phyloP scores from a whole-genome alignment of 2,113 vertebrate genomes.

The Crotalus helleri region DNA sequence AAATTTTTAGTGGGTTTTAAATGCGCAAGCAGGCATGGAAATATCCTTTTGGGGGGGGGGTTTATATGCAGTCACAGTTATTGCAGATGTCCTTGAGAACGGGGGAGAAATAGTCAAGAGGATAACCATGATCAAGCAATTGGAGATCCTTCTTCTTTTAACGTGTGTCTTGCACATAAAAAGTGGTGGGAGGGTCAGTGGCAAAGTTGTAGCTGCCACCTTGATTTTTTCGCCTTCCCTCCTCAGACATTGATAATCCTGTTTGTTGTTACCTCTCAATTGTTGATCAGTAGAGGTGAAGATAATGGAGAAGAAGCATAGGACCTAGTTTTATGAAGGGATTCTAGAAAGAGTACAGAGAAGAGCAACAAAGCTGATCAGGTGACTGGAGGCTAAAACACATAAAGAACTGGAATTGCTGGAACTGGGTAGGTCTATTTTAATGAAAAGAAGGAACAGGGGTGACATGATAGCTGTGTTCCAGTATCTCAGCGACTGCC shows the following conservation, averaged over 20 bases:
- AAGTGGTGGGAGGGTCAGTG: not conserved
- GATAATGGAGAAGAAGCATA: not conserved
- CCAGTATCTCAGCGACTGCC: no score
- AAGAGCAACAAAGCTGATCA: no score
- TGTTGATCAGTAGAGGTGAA: not conserved
- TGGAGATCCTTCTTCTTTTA: not conserved
- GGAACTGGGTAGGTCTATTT: no score
- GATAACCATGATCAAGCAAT: not conserved
- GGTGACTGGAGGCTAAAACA: no score
- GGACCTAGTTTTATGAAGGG: not conserved
- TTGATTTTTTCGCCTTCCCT: not conserved
- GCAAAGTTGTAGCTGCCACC: not conserved
- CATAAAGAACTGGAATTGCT: no score
- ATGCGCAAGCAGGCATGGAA: not conserved
- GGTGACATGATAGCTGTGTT: no score
- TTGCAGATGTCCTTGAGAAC: not conserved
- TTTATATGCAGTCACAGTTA: not conserved
- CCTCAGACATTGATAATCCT: not conserved
- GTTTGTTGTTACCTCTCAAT: not conserved
- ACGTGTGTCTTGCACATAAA: not conserved
- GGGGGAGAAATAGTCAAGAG: not conserved
- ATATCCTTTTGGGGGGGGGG: no score
- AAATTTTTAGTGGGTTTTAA: not conserved
- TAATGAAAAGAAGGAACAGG: no score
- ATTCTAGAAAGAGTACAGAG: no score